Evolutionary conservation across 1,140 invertebrate genomes (phyloP), one percentile per base, ranked within the genome.

Genomic region (Physella acuta): DNA sequence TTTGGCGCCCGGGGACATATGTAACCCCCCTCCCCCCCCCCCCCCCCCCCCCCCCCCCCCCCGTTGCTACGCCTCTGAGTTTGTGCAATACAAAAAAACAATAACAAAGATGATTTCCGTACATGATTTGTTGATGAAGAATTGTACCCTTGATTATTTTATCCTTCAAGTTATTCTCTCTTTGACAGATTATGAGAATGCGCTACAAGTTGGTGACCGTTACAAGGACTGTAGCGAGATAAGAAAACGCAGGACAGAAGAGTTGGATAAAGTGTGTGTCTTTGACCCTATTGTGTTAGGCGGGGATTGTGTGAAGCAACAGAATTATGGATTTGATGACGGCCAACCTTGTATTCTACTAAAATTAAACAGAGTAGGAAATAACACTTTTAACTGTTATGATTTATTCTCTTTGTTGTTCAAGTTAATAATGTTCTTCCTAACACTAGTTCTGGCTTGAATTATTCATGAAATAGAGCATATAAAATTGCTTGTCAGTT

Each of bases 321-420:
- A 84, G 61, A 81, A 84, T 20, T 83, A 75, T 68, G 81, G 80
- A n/a, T 83, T 79, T 76, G 77, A 81, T 56, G 75, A 79, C 51
- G 81, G 78, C 34, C 72, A 79, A 71, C 81, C 81, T 17, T 83
- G 81, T 71, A 70, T 83, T 28, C 53, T 83, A 14, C 62, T 83
- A 4, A 83, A 83, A 68, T 39, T 83, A 20, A 83, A 83, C 70
- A 81, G 75, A 74, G 39, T 44, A 20, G 20, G 39, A 8, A 44
- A 20, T 44, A 44, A 44, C 20, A 44, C 39, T 11, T 44, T 44
- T 44, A 44, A 20, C 39, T n/a, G n/a, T n/a, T n/a, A n/a, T n/a
- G n/a, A n/a, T n/a, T n/a, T n/a, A n/a, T n/a, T n/a, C n/a, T n/a
- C n/a, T n/a, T n/a, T n/a, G n/a, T n/a, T n/a, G n/a, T n/a, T n/a